Evolutionary conservation across 2,888 invertebrate species (phyloP).

Genomic region (Hydraecia micacea): DNA sequence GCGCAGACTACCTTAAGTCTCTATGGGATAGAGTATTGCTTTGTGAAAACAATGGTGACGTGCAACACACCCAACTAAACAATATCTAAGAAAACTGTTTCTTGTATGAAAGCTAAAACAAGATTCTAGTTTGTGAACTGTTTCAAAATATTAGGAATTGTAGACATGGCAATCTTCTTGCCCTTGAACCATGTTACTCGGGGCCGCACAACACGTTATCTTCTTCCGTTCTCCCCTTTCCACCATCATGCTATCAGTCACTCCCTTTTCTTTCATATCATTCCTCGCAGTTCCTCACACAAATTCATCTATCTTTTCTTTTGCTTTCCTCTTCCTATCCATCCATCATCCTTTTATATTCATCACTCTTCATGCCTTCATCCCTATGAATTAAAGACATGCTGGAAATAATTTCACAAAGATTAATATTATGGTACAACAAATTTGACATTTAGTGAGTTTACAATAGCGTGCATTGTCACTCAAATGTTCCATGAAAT

Average conservation of each 20-base stretch:
- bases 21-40: too few relatives aligned
- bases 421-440: background rate
- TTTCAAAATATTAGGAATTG: too few relatives aligned
- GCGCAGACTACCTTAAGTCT: too few relatives aligned
- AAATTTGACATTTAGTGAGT: background rate
- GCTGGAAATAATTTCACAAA: background rate
- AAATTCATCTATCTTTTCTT: background rate
- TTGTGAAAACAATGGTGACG: background rate
- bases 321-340: background rate
- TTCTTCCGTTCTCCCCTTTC: background rate
- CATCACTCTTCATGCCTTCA: background rate
- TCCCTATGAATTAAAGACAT: background rate
- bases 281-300: background rate
- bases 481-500: conserved; percentile 18
- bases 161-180: too few relatives aligned
- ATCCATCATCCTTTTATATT: background rate
- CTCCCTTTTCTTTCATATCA: background rate
- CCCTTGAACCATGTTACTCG: too few relatives aligned
- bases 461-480: conserved; percentile 9
- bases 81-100: background rate
- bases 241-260: too few relatives aligned
- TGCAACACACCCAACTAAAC: background rate
- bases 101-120: background rate
- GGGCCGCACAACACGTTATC: too few relatives aligned
- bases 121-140: background rate